phyloP scores from a whole-genome alignment of 2,797 vertebrate species.

The Alcedo atthis region DNA sequence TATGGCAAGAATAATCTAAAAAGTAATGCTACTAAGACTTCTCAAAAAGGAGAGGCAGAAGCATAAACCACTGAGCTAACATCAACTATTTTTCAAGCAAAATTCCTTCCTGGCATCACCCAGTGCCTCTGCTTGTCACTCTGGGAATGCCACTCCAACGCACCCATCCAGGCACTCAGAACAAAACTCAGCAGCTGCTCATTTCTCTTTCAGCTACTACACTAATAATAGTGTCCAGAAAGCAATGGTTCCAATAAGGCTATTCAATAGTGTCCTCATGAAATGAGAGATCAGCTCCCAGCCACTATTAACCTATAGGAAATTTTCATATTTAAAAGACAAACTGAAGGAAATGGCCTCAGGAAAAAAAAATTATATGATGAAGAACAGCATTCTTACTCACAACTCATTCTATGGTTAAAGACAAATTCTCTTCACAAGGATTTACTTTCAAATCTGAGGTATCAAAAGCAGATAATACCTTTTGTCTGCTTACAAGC shows the following conservation, averaged over 20 bases:
- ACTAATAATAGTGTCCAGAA: slow-evolving; percentile 78
- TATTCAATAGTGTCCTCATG: slow-evolving; percentile 20
- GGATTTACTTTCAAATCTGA: background rate
- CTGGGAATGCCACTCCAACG: slow-evolving; percentile 65
- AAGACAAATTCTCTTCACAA: background rate
- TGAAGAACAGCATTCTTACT: background rate
- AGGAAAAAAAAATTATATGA: background rate
- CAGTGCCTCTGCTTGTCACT: background rate
- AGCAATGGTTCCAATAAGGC: slow-evolving; percentile 58
- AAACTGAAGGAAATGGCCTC: background rate
- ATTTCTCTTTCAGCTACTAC: slow-evolving; percentile 47
- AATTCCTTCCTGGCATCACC: slow-evolving; percentile 2
- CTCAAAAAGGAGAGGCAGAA: background rate
- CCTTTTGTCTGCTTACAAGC: background rate
- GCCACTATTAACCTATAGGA: background rate
- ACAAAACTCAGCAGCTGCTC: slow-evolving; percentile 64
- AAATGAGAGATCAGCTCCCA: background rate
- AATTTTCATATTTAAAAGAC: background rate
- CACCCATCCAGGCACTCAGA: slow-evolving; percentile 52
- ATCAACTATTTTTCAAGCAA: slow-evolving; percentile 1
- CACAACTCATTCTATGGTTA: background rate
- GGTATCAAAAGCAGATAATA: background rate
- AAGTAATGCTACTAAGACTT: background rate
- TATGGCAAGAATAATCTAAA: background rate
- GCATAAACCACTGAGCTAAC: background rate